Conservation (phyloP, 2,797 vertebrate species). For the Cryptoprocta ferox region DNA sequence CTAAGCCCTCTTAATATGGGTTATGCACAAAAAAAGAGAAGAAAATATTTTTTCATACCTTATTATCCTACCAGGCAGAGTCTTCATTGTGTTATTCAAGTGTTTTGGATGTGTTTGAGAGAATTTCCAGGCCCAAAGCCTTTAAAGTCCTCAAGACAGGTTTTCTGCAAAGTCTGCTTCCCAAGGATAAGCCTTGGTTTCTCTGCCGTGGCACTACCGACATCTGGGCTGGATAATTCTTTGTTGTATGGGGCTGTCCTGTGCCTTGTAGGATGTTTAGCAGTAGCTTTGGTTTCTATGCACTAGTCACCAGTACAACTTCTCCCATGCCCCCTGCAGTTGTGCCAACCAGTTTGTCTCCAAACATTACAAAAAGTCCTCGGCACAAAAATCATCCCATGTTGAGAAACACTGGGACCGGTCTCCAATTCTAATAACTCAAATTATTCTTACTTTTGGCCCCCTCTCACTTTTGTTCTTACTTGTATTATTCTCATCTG, state of each 20-base stretch:
- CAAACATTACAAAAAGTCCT: not conserved
- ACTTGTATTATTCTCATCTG: not conserved
- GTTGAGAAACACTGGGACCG: not conserved
- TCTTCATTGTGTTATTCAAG: not conserved
- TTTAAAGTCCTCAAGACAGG: not conserved
- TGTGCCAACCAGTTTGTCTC: not conserved
- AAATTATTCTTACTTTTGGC: not conserved
- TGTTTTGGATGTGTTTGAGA: not conserved
- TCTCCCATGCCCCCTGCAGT: not conserved
- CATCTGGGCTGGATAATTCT: not conserved
- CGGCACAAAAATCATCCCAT: not conserved
- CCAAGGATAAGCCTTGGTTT: not conserved
- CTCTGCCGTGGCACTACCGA: not conserved
- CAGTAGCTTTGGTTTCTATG: not conserved
- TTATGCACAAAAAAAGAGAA: not conserved
- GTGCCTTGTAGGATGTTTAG: not conserved
- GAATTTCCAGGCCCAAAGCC: not conserved
- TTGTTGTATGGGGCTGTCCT: not conserved
- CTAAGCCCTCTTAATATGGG: not conserved
- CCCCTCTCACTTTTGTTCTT: not conserved
- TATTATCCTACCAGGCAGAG: constrained; percentile 8
- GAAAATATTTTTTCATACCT: not conserved
- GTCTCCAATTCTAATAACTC: not conserved
- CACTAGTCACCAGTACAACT: not conserved
- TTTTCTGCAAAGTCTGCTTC: not conserved